Base-by-base conservation (phyloP, 2,797 vertebrate genomes). In the Gephyroberyx darwinii region DNA sequence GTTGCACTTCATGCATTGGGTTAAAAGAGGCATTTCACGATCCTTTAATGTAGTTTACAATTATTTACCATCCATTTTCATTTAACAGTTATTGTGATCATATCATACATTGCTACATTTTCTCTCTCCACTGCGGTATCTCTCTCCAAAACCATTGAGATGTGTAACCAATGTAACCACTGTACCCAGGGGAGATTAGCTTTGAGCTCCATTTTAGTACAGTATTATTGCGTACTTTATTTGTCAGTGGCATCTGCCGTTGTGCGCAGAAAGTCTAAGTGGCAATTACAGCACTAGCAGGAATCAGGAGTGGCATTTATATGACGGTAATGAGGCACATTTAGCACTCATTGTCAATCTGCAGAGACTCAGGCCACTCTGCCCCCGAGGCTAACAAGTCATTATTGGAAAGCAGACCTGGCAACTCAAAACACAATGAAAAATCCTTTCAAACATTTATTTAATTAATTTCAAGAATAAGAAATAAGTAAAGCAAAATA, bases 281-380 rank as follows among this genome's bases (percentile, higher is more conserved):
- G 63, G 78, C 78, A 88, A 89, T 90, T 88, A 88, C 73, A 74
- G 77, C 50, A 45, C 61, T 61, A 84, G 69, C 26, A 45, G 81
- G 69, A 70, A 82, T 61, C 69, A 82, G 62, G 69, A 84, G 70
- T 77, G 85, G 73, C 84, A 89, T 88, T 90, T 88, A 84, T 84
- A 78, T 80, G 77, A 84, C 76, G 84, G 80, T 86, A 88, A 80
- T 84, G 74, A 85, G 84, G 57, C 71, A 66, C 78, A 86, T 84
- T 89, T 84, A 78, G 77, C 82, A 84, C 82, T 86, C 54, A 83
- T 77, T 71, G 81, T 78, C 70, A 80, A 81, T 84, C 51, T 81
- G 54, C 60, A 77, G 68, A 82, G 67, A 83, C 70, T 76, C 59
- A 51, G 66, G 71, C 73, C 82, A 65, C 8, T 78, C 62, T 78